Conservation (phyloP, 2,888 invertebrate species). For the Baronia brevicornis region DNA sequence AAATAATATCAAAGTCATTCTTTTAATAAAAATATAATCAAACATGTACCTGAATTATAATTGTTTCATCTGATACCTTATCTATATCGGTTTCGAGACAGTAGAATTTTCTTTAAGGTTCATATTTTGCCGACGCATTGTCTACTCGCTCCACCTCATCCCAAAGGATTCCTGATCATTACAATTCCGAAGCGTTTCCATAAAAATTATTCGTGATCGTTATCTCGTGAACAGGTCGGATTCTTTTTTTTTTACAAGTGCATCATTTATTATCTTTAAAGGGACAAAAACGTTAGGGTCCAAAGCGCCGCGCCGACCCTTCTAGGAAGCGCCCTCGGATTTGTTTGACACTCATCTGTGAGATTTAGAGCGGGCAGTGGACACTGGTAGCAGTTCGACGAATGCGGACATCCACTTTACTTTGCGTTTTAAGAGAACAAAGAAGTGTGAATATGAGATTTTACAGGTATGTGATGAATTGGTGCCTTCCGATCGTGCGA, state of each 20-base stretch:
- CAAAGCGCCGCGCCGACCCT: constrained; percentile 71
- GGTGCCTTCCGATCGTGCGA: constrained; percentile 28
- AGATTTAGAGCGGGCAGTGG: constrained; percentile 62
- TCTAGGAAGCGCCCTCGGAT: constrained; percentile 65
- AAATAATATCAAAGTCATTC: no score
- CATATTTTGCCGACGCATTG: constrained; percentile 63
- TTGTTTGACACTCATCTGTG: constrained; percentile 70
- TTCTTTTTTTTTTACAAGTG: constrained; percentile 60
- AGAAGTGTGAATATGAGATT: constrained; percentile 61
- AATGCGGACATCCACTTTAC: constrained; percentile 39
- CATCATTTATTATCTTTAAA: constrained; percentile 73
- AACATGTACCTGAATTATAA: no score
- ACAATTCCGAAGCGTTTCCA: constrained; percentile 73
- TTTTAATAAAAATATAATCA: no score
- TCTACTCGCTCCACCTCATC: constrained; percentile 68
- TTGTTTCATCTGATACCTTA: no score
- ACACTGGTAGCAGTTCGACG: constrained; percentile 44
- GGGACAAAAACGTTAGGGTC: constrained; percentile 63
- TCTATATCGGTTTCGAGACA: constrained; percentile 37
- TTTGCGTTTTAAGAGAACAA: constrained; percentile 38
- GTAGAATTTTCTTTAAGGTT: constrained; percentile 31
- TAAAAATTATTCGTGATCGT: constrained; percentile 71
- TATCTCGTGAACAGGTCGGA: constrained; percentile 72
- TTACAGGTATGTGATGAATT: constrained; percentile 32
- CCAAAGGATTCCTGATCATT: constrained; percentile 70